Percentiles rank a stretch among this genome's conserved stretches.
These are phyloP conservation scores for Drosophila stalkeri DNA, from an alignment of 2,888 invertebrate genomes.

Conservation along the genomic window DNA sequence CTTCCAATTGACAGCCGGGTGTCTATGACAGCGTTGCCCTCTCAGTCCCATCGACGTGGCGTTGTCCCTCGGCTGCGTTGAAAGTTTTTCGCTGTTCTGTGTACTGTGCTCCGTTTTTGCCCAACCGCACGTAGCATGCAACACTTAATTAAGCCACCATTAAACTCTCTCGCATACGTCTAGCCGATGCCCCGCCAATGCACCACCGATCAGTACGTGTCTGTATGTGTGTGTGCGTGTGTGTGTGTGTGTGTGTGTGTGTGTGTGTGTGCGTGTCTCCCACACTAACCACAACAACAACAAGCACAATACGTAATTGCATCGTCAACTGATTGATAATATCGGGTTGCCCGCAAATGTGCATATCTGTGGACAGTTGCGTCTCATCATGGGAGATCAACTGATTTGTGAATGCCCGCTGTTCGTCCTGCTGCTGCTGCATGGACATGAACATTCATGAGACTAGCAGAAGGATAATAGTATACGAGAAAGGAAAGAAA, in stretches of 20 bases:
- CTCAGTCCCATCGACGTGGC: slow-evolving; percentile 4
- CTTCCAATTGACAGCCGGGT: slow-evolving; percentile 53
- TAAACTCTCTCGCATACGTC: slow-evolving; percentile 62
- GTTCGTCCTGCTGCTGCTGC: not conserved
- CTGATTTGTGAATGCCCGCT: slow-evolving; percentile 44
- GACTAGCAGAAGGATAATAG: not conserved
- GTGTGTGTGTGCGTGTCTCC: not conserved
- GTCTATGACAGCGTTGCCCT: slow-evolving; percentile 47
- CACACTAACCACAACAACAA: slow-evolving; percentile 26
- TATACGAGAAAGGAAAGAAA: not conserved
- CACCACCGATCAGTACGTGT: slow-evolving; percentile 8
- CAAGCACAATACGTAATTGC: slow-evolving; percentile 45
- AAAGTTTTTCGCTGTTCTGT: slow-evolving; percentile 58
- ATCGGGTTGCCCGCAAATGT: slow-evolving; percentile 57
- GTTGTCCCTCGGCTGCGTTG: slow-evolving; percentile 44
- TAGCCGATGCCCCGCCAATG: slow-evolving; percentile 35
- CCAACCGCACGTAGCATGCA: slow-evolving; percentile 71
- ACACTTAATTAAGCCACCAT: slow-evolving; percentile 75
- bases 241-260: slow-evolving; percentile 23
- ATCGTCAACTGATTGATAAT: slow-evolving; percentile 61
- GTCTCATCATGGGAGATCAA: slow-evolving; percentile 27
- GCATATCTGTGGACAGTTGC: slow-evolving; percentile 61
- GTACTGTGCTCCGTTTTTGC: slow-evolving; percentile 46
- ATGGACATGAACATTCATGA: not conserved
- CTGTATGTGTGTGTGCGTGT: slow-evolving; percentile 30